phyloP scores from a whole-genome alignment of 1,140 invertebrate species.

The Drosophila persimilis region DNA sequence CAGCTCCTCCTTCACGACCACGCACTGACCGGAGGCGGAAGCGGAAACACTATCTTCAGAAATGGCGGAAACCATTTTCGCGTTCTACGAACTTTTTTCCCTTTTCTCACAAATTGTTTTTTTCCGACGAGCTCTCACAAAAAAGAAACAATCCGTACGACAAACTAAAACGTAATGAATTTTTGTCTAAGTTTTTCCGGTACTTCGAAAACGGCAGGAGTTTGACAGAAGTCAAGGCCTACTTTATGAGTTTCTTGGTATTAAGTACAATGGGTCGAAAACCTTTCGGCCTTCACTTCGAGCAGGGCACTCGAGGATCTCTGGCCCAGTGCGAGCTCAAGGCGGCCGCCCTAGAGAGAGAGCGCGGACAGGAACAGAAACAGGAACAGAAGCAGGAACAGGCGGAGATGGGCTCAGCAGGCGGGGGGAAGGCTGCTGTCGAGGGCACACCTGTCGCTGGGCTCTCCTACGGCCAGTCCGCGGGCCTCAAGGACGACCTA shows the following conservation, averaged over 20 bases:
- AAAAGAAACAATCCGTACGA: conserved; percentile 80
- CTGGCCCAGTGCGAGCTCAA: conserved; percentile 79
- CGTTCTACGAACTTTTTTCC: conserved; percentile 79
- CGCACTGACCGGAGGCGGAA: conserved; percentile 51
- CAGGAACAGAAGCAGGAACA: background rate
- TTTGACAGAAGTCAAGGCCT: conserved; percentile 41
- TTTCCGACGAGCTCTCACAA: conserved; percentile 79
- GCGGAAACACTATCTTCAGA: conserved; percentile 42
- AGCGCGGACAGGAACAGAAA: conserved; percentile 34
- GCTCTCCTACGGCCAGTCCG: conserved; percentile 88
- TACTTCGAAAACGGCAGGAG: background rate
- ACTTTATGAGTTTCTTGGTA: conserved; percentile 18
- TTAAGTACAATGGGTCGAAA: conserved; percentile 50
- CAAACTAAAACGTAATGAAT: conserved; percentile 77
- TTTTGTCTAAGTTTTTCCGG: background rate
- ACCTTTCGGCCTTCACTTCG: conserved; percentile 69
- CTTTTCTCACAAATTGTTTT: conserved; percentile 73
- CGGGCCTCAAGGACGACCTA: conserved; percentile 90
- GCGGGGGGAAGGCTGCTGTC: background rate
- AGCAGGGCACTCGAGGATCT: conserved; percentile 86
- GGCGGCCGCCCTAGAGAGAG: conserved; percentile 62
- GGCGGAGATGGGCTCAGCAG: background rate
- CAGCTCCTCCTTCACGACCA: conserved; percentile 40
- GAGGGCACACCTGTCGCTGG: conserved; percentile 85
- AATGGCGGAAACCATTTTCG: conserved; percentile 68